phyloP scores from a whole-genome alignment of 64 coral and sea anemone genomes.

The Pachyseris speciosa region DNA sequence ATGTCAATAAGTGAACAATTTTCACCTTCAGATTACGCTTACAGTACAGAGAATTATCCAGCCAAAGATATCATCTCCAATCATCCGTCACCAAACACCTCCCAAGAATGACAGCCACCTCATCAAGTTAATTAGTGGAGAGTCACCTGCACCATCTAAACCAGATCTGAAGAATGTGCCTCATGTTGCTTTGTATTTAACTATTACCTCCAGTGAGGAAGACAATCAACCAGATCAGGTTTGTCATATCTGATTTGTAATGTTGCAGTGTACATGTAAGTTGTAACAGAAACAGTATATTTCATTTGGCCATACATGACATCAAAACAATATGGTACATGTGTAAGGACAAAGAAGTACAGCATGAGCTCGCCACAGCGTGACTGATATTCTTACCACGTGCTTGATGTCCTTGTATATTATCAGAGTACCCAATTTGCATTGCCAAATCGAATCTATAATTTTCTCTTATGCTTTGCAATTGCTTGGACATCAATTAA shows the following conservation, averaged over 20 bases:
- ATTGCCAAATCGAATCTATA: too few species aligned
- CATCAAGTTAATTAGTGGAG: slow-evolving; percentile 88
- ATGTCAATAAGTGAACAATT: neutral
- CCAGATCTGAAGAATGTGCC: slow-evolving; percentile 71
- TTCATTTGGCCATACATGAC: too few species aligned
- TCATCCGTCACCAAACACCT: slow-evolving; percentile 52
- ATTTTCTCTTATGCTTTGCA: too few species aligned
- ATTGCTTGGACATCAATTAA: too few species aligned
- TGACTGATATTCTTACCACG: too few species aligned
- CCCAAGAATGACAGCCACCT: slow-evolving; percentile 83
- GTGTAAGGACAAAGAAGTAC: too few species aligned
- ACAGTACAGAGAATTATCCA: slow-evolving; percentile 80
- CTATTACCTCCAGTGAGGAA: slow-evolving; percentile 83
- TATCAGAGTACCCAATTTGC: too few species aligned
- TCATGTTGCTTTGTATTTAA: slow-evolving; percentile 78
- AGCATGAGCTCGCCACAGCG: too few species aligned
- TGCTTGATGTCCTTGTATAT: too few species aligned
- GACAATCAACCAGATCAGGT: slow-evolving; percentile 80
- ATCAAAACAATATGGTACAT: too few species aligned
- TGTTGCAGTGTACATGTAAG: neutral
- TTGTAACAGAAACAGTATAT: too few species aligned
- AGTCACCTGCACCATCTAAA: slow-evolving; percentile 44
- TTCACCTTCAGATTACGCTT: slow-evolving; percentile 76
- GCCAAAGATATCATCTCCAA: slow-evolving; percentile 30
- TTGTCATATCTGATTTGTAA: neutral